Conservation (phyloP, 2,113 vertebrate species). For the Xiphorhynchus elegans region DNA sequence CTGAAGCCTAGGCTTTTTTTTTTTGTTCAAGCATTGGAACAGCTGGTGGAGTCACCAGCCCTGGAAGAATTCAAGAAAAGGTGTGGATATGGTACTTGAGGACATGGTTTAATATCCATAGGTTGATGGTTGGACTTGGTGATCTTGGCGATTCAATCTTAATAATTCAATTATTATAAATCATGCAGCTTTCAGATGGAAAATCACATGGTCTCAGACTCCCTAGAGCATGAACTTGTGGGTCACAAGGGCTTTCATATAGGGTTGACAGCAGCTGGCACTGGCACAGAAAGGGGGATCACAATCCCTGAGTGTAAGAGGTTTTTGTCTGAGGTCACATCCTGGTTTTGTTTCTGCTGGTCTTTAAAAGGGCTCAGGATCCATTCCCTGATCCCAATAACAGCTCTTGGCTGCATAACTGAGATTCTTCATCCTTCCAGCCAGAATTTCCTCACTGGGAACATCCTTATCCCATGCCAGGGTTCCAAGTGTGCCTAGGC, state of each 20-base stretch:
- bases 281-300: background rate
- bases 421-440: background rate
- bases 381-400: background rate
- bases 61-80: background rate
- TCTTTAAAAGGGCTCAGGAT: background rate
- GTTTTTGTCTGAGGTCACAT: background rate
- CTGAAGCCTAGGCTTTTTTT: background rate
- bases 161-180: background rate
- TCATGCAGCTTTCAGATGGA: background rate
- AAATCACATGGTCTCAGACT: background rate
- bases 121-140: too few relatives aligned
- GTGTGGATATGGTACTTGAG: fast-evolving
- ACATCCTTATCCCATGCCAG: background rate
- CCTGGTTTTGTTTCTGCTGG: background rate
- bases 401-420: background rate
- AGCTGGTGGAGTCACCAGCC: background rate
- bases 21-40: too few relatives aligned
- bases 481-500: background rate
- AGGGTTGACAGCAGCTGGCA: background rate
- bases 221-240: background rate
- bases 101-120: background rate
- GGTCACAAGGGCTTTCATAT: fast-evolving
- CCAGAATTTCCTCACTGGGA: background rate
- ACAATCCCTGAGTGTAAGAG: background rate
- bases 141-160: background rate